Percentiles rank a stretch among this genome's conserved stretches.
Conservation (phyloP, 2,797 vertebrate species). For the Coregonus sp. region DNA sequence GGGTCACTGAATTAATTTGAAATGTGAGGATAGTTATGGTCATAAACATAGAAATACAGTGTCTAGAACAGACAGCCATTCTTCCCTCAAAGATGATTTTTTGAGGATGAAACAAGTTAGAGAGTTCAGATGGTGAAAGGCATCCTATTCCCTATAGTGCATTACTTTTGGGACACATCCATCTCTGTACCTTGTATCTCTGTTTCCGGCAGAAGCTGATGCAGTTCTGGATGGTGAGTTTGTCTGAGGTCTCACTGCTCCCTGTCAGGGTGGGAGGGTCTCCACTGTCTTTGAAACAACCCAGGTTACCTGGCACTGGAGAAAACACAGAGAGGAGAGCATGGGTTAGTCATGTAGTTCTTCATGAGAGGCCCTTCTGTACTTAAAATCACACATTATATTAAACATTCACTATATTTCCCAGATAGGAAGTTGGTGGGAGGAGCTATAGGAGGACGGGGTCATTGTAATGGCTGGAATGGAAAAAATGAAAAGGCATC, state of each 20-base stretch:
- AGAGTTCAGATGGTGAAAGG: background rate
- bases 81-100: no score
- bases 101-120: background rate
- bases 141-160: background rate
- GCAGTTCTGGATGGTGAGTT: conserved; percentile 94
- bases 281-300: conserved; percentile 94
- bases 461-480: no score
- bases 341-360: background rate
- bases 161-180: conserved; percentile 55
- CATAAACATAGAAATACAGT: background rate
- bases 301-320: conserved; percentile 94
- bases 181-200: conserved; percentile 87
- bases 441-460: no score
- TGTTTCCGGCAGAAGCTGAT: conserved; percentile 92
- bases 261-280: conserved; percentile 91
- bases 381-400: no score
- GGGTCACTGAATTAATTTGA: conserved; percentile 30
- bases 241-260: conserved; percentile 89
- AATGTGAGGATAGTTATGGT: conserved; percentile 26
- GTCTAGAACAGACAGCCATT: background rate
- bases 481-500: no score
- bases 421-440: no score
- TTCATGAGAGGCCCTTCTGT: background rate
- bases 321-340: conserved; percentile 29
- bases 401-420: background rate